Conservation (phyloP, 2,113 vertebrate species). For the Pimephales promelas region DNA sequence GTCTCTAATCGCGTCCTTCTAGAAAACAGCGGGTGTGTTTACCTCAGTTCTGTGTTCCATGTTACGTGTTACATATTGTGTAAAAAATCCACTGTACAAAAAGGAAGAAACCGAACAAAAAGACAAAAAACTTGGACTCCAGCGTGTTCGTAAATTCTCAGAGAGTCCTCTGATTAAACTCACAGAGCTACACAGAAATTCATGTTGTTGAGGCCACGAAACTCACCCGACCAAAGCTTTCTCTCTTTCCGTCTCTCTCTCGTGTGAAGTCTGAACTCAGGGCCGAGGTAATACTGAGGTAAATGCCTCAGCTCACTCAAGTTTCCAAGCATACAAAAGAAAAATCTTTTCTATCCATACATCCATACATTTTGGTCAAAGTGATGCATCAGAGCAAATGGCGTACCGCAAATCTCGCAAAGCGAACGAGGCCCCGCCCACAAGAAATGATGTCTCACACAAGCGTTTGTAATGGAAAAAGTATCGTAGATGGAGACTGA, state of each 20-base stretch:
- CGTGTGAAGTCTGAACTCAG: constrained; percentile 6
- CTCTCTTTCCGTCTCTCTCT: constrained; percentile 8
- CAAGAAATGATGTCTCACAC: neutral
- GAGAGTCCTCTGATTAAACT: constrained; percentile 21
- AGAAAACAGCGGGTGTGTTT: neutral
- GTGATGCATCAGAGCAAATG: neutral
- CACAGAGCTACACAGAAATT: constrained; percentile 37
- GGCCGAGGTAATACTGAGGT: constrained; percentile 28
- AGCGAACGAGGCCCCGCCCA: neutral
- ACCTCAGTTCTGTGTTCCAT: constrained; percentile 3
- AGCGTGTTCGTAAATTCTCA: neutral
- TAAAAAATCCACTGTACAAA: constrained; percentile 38
- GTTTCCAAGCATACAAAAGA: neutral
- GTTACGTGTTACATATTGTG: neutral
- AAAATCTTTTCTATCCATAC: neutral
- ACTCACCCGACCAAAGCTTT: constrained; percentile 1
- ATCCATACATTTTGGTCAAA: constrained; percentile 12
- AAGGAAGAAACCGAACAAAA: constrained; percentile 1
- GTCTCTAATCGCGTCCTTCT: neutral
- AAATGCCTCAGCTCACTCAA: neutral
- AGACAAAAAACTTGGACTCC: constrained; percentile 9
- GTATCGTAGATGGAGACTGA: neutral
- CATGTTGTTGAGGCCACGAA: constrained; percentile 5
- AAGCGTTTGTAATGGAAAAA: neutral
- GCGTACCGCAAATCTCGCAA: neutral